A percentile compares a stretch with the other conserved stretches of the same genome.
phyloP scores from a whole-genome alignment of 2,797 vertebrate species.

The Galagoides demidoff region DNA sequence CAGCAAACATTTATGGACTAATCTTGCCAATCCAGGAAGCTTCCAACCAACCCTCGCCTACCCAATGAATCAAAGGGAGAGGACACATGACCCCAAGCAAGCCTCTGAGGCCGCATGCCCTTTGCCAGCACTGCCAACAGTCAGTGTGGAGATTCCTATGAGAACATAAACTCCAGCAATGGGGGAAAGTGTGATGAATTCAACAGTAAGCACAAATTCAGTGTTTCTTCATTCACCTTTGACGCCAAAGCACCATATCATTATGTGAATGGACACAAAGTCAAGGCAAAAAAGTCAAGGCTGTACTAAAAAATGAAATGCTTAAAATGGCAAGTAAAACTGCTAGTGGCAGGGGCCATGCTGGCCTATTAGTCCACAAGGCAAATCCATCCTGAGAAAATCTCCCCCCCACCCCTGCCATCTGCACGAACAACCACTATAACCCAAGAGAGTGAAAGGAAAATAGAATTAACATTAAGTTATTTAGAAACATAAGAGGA shows the following conservation, averaged over 20 bases:
- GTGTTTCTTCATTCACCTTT: background rate
- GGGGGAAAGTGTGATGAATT: background rate
- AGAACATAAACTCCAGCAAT: background rate
- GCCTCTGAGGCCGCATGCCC: background rate
- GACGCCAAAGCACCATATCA: background rate
- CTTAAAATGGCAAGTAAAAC: background rate
- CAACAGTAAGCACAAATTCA: background rate
- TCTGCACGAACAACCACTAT: background rate
- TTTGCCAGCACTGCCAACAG: background rate
- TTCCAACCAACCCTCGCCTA: background rate
- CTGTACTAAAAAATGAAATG: slow-evolving; percentile 19
- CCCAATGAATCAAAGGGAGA: background rate
- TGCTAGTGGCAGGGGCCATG: background rate
- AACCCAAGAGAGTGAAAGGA: background rate
- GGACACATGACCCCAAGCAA: background rate
- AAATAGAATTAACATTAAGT: slow-evolving; percentile 20
- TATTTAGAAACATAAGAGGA: slow-evolving; percentile 31
- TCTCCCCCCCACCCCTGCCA: background rate
- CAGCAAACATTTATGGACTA: background rate
- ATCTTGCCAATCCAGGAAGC: slow-evolving; percentile 13
- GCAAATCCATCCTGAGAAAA: background rate
- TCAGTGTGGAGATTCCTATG: background rate
- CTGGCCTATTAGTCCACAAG: background rate
- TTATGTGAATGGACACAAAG: slow-evolving; percentile 27
- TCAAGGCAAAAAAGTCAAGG: slow-evolving; percentile 37